phyloP scores from a whole-genome alignment of 2,113 vertebrate genomes.

The Dermatemys mawii region DNA sequence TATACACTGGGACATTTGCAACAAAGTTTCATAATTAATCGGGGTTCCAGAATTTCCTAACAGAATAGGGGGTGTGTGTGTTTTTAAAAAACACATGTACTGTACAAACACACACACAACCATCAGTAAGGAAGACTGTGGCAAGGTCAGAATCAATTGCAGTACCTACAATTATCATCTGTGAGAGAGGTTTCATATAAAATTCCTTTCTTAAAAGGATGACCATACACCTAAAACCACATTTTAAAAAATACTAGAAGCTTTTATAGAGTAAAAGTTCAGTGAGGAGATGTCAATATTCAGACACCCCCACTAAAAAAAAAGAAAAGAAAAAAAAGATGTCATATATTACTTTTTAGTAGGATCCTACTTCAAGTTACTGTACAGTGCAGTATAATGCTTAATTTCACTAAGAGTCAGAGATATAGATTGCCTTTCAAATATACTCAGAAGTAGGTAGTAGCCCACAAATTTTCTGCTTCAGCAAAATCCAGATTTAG shows the following conservation, averaged over 20 bases:
- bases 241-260: background rate
- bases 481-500: background rate
- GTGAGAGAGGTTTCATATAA: background rate
- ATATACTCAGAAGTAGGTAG: background rate
- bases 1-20: slow-evolving; percentile 23
- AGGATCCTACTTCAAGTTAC: background rate
- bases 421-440: background rate
- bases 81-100: background rate
- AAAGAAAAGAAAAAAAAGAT: background rate
- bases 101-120: background rate
- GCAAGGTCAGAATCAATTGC: background rate
- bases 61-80: background rate
- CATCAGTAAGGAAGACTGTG: background rate
- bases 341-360: no score
- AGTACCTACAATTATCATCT: background rate
- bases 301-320: background rate
- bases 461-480: background rate
- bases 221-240: background rate
- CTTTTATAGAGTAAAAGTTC: background rate
- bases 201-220: background rate
- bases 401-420: background rate
- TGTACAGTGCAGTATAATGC: background rate
- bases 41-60: slow-evolving; percentile 37
- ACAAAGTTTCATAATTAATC: background rate
- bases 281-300: background rate